These are phyloP conservation scores for Brachyrhaphis roseni DNA, from an alignment of 2,797 vertebrate species.

Conservation along the genomic window DNA sequence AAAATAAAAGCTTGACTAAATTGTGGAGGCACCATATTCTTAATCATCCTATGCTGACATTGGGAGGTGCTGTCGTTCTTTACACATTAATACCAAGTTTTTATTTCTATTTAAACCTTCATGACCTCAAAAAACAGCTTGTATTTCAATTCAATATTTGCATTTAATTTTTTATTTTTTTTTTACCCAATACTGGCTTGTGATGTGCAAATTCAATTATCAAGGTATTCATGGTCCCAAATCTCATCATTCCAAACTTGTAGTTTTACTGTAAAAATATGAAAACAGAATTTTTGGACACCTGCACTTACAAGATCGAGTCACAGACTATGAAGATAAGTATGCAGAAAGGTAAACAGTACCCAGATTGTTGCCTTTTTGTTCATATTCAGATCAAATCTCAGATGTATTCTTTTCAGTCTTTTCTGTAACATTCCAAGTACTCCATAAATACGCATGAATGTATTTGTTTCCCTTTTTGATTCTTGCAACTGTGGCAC, in stretches of 20 bases:
- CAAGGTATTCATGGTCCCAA: background rate
- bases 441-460: background rate
- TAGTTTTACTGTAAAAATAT: background rate
- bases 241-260: background rate
- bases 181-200: background rate
- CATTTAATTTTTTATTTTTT: no score
- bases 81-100: background rate
- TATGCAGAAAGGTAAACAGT: background rate
- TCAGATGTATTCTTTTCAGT: background rate
- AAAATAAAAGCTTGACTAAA: background rate
- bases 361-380: background rate
- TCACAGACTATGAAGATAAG: background rate
- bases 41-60: background rate
- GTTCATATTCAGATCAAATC: background rate
- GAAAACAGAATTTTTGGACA: background rate
- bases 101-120: background rate
- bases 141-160: background rate
- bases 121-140: background rate
- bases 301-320: background rate
- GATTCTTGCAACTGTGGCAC: constrained; percentile 26
- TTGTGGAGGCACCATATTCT: background rate
- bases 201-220: background rate
- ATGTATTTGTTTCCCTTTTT: background rate
- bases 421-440: background rate
- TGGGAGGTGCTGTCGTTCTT: background rate